These are phyloP conservation scores for Lysiphlebus fabarum DNA, from an alignment of 1,140 invertebrate genomes.

Conservation along the genomic window DNA sequence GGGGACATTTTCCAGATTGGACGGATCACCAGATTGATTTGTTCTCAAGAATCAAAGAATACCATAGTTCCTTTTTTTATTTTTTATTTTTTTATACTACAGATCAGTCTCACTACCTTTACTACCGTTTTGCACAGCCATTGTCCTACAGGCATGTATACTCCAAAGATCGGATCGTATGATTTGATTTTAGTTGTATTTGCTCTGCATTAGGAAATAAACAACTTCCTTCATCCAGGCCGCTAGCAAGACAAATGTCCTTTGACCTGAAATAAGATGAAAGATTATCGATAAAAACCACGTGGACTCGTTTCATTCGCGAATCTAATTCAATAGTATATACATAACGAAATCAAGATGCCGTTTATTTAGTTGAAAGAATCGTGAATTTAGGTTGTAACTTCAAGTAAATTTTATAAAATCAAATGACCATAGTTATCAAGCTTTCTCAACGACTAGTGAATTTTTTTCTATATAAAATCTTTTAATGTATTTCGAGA, in stretches of 20 bases:
- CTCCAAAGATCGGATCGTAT: conserved; percentile 29
- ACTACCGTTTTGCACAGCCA: background rate
- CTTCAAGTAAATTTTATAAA: too few relatives aligned
- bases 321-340: too few relatives aligned
- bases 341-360: too few relatives aligned
- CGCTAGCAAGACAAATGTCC: conserved; percentile 25
- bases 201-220: conserved; percentile 35
- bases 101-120: background rate
- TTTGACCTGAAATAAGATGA: conserved; percentile 37
- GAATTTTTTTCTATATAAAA: too few relatives aligned
- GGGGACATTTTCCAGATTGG: conserved; percentile 33
- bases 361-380: too few relatives aligned
- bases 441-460: too few relatives aligned
- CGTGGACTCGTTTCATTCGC: conserved; percentile 21
- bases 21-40: conserved; percentile 33
- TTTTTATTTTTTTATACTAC: too few relatives aligned
- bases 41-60: conserved; percentile 16
- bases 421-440: too few relatives aligned
- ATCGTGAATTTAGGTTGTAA: too few relatives aligned
- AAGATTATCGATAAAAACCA: conserved; percentile 30
- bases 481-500: too few relatives aligned
- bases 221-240: conserved; percentile 25
- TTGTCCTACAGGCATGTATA: background rate
- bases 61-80: too few relatives aligned
- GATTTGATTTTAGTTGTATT: conserved; percentile 34